Conservation (phyloP, 2,888 invertebrate genomes). For the Orthosia cruda region DNA sequence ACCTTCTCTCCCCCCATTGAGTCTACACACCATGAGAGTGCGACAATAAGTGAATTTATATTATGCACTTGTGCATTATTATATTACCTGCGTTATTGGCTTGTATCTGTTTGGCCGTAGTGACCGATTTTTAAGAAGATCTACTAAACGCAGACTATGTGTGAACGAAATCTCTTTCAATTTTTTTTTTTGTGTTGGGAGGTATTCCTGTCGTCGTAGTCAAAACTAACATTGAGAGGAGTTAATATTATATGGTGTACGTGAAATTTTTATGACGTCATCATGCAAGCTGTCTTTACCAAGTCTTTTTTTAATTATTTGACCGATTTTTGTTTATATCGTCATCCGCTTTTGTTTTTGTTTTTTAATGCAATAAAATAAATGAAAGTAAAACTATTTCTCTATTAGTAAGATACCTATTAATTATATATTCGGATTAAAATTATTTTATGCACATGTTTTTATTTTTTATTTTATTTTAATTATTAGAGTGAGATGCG, state of each 20-base stretch:
- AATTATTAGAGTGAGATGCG: too few relatives aligned
- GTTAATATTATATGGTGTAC: slow-evolving; percentile 1
- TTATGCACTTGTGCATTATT: background rate
- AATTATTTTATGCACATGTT: background rate
- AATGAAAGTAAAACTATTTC: background rate
- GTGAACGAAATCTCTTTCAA: background rate
- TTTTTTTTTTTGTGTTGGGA: too few relatives aligned
- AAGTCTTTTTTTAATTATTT: background rate
- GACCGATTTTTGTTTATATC: background rate
- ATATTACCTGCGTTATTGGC: background rate
- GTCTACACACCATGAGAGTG: background rate
- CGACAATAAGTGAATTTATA: background rate
- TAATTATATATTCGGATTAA: background rate
- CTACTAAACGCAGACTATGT: background rate
- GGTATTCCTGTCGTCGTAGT: background rate
- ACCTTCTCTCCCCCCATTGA: background rate
- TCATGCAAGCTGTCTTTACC: slow-evolving; percentile 40
- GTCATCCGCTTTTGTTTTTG: background rate
- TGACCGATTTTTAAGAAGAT: background rate
- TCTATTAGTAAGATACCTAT: background rate
- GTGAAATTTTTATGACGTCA: background rate
- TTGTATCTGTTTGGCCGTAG: background rate
- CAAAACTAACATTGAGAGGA: slow-evolving; percentile 6
- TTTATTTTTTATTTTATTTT: too few relatives aligned
- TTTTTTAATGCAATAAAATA: background rate